Conservation (phyloP, 2,797 vertebrate genomes). For the Gouania willdenowi region DNA sequence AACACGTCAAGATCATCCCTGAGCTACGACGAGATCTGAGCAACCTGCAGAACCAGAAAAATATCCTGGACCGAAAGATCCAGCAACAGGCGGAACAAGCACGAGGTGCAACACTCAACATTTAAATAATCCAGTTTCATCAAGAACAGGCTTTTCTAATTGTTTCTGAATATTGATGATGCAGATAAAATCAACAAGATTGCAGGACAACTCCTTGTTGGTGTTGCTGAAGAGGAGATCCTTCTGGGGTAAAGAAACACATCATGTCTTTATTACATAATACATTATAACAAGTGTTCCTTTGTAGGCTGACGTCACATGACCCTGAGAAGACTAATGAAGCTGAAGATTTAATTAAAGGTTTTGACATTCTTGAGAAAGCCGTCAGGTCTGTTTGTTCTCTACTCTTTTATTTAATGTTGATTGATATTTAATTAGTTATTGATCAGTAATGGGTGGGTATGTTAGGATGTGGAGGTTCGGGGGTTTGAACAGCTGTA, state of each 20-base stretch:
- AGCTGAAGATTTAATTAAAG: conserved; percentile 83
- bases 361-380: conserved; percentile 87
- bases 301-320: conserved; percentile 76
- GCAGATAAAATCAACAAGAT: conserved; percentile 87
- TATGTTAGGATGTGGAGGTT: too few relatives aligned
- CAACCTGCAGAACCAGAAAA: conserved; percentile 82
- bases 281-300: conserved; percentile 15
- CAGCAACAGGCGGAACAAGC: conserved; percentile 84
- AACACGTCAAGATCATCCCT: conserved; percentile 84
- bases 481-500: too few relatives aligned
- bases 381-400: conserved; percentile 70
- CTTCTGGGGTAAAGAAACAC: conserved; percentile 77
- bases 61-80: conserved; percentile 79
- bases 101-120: conserved; percentile 73
- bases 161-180: conserved; percentile 14
- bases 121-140: not conserved
- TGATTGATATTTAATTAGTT: too few relatives aligned
- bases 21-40: conserved; percentile 89
- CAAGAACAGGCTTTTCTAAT: not conserved
- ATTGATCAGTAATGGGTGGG: too few relatives aligned
- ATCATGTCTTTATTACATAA: not conserved
- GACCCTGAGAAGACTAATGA: conserved; percentile 82
- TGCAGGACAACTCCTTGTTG: conserved; percentile 82
- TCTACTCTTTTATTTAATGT: too few relatives aligned
- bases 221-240: conserved; percentile 80